phyloP scores from a whole-genome alignment of 2,113 vertebrate genomes.

The Chloropsis hardwickii region DNA sequence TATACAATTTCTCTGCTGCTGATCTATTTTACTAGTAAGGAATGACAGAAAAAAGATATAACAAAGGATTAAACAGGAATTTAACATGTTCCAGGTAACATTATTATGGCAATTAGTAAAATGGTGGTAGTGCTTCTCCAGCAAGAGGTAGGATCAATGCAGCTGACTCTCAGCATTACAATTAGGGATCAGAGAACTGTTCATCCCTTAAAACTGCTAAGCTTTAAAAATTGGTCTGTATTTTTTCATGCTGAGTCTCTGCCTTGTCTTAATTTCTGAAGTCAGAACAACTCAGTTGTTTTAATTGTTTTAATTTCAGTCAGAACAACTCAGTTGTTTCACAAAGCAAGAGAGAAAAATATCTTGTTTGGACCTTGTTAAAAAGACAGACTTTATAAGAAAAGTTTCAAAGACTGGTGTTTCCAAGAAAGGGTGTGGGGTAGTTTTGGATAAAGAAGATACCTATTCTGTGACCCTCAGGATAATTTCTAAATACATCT shows the following conservation, averaged over 20 bases:
- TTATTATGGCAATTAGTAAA: not conserved
- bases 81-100: not conserved
- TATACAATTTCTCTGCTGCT: not conserved
- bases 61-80: not conserved
- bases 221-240: not conserved
- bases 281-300: too few species aligned
- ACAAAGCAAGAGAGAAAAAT: not conserved
- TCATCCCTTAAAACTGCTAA: not conserved
- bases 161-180: not conserved
- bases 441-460: not conserved
- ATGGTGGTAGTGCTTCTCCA: not conserved
- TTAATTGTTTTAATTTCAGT: not conserved
- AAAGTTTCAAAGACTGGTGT: not conserved
- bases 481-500: not conserved
- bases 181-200: not conserved
- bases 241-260: not conserved
- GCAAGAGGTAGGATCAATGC: not conserved
- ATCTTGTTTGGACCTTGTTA: not conserved
- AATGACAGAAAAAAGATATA: not conserved
- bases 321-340: not conserved
- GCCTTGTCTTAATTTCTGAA: not conserved
- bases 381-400: not conserved
- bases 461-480: not conserved
- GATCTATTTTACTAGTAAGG: not conserved
- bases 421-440: not conserved